Base-by-base conservation (phyloP, 1,140 invertebrate genomes). In the Stegodyphus dumicola region DNA sequence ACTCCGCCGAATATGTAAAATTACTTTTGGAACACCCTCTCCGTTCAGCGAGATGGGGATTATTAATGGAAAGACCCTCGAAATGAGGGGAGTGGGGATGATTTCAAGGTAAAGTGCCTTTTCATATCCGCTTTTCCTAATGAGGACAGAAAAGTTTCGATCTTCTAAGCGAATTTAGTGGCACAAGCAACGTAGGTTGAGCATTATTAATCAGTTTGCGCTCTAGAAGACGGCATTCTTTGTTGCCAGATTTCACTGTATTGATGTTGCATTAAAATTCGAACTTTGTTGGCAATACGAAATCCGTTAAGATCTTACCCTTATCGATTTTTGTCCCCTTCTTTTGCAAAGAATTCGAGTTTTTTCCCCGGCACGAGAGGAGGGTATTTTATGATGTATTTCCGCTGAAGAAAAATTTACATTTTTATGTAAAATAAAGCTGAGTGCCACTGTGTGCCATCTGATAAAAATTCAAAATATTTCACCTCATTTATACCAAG, bases 181-280 rank as follows among this genome's bases (percentile, higher is more conserved):
- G 33, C 33, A 33, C 33, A 1, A 33, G 33, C 33, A 33, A 33
- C 33, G 33, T 33, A 33, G 33, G 33, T 33, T 33, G 33, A 33
- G 33, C 33, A 33, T 33, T 33, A 33, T 33, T 33, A 33, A 33
- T 33, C 33, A 33, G 33, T 33, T 33, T 33, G 33, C 33, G 33
- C 33, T 33, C 1, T 33, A 33, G 33, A 33, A 64, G 11, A 75
- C 56, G 54, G 49, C 73, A 75, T n/a, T 17, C 48, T 77, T 49
- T 18, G 64, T 66, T 77, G 75, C 75, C 75, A 77, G 75, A 65
- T 77, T 77, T 77, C 33, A 64, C 56, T 77, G 75, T 77, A 77
- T 77, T 77, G 75, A 77, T 77, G 66, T 77, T 77, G 66, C 56
- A 77, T 77, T 77, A 77, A 77, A 77, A 77, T 77, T 77, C 60